A percentile compares a stretch with the other conserved stretches of the same genome.
These are phyloP conservation scores for Petrolisthes cinctipes DNA, from an alignment of 2,888 invertebrate species.

Conservation along the genomic window DNA sequence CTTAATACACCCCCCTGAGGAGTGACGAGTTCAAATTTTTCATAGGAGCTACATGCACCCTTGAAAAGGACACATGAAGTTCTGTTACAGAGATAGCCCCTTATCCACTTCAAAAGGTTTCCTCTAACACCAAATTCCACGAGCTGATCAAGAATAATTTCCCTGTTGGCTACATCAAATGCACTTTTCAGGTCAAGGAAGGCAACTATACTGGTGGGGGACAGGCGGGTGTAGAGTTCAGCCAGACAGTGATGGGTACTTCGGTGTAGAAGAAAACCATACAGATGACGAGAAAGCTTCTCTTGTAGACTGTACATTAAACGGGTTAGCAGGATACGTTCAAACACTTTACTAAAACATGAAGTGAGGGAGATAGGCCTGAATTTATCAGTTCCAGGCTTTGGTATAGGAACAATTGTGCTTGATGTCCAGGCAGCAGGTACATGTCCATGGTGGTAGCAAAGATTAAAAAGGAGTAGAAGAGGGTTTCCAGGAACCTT, in stretches of 20 bases:
- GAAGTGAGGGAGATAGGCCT: neutral
- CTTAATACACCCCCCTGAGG: neutral
- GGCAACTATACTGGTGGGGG: neutral
- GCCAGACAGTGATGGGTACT: too few species aligned
- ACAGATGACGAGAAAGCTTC: neutral
- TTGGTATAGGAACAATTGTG: neutral
- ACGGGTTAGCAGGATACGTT: neutral
- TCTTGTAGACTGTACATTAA: neutral
- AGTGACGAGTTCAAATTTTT: neutral
- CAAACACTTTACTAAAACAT: neutral
- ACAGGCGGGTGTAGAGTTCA: neutral
- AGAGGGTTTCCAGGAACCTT: neutral
- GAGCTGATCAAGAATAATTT: conserved; percentile 9
- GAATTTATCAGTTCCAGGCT: neutral
- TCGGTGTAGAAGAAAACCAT: neutral
- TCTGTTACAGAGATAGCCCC: too few species aligned
- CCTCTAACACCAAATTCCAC: neutral
- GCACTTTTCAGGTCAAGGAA: neutral
- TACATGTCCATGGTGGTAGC: neutral
- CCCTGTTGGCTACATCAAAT: neutral
- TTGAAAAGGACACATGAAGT: neutral
- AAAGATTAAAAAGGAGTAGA: neutral
- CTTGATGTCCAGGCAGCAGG: neutral
- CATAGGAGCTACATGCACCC: neutral
- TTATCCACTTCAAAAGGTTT: neutral